Evolutionary conservation across 2,113 vertebrate species (phyloP), one percentile per base, ranked within the genome.

Genomic region (Arvicanthis niloticus): DNA sequence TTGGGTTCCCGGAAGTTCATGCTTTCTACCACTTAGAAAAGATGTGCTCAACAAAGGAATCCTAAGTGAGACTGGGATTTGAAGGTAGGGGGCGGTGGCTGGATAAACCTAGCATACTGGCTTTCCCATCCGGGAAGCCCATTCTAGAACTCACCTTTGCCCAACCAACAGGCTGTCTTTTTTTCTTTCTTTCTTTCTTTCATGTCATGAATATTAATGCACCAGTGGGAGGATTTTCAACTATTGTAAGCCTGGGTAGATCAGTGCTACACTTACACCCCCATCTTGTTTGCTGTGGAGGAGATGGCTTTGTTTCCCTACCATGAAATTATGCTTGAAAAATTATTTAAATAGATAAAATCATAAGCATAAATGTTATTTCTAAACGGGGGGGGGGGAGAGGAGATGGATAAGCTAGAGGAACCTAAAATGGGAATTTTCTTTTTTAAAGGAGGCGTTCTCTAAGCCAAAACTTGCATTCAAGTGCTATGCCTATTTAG

Each of bases 171-270:
- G 53, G 56, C 76, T 96, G 48, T 31, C 58, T 89, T 53, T 58
- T 91, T 29, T 51, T n/a, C n/a, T n/a, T n/a, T n/a, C n/a, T n/a
- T 80, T 75, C 75, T 89, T 34, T 78, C 78, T 84, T 82, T 15
- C 19, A n/a, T 56, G 67, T 24, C 40, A 72, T 94, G 75, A 89
- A 96, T 91, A 67, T 94, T 96, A 90, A 94, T 91, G 96, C 31
- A 51, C 58, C 17, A 13, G 93, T 84, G 75, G 40, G 42, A 93
- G 72, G 88, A 94, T n/a, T 96, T 91, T 58, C 92, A 87, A 80
- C 76, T 92, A 97, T 72, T 95, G 78, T 58, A 86, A 91, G 75
- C 24, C 37, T 90, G 80, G 77, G 51, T 12, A 91, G 40, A 29
- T 89, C 87, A 94, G 19, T 67, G 70, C 15, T 89, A 91, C 53